Evolutionary conservation across 2,113 vertebrate species (phyloP).

Genomic region (Elanoides forficatus): DNA sequence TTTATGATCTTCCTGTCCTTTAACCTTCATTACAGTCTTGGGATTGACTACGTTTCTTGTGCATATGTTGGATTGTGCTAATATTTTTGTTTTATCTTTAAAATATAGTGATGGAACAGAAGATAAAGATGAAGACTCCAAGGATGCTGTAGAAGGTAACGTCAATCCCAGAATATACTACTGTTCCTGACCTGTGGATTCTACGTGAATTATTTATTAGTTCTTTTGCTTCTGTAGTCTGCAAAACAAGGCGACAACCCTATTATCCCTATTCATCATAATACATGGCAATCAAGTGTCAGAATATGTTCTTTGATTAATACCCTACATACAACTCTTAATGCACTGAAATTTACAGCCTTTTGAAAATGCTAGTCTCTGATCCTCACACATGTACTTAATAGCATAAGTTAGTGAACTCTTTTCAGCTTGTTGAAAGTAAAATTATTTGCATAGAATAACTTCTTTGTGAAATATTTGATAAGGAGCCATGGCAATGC

Average conservation of each 20-base stretch:
- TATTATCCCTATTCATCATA: background rate
- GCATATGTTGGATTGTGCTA: background rate
- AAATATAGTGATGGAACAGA: conserved; percentile 87
- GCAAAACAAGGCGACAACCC: background rate
- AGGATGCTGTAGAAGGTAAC: conserved; percentile 82
- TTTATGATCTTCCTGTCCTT: conserved; percentile 24
- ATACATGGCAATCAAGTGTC: background rate
- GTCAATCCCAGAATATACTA: background rate
- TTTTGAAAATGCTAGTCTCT: background rate
- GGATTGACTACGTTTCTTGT: background rate
- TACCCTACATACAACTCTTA: background rate
- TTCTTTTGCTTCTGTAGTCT: background rate
- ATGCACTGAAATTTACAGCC: background rate
- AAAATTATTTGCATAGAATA: background rate
- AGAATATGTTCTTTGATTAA: background rate
- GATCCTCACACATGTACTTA: background rate
- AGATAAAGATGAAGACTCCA: conserved; percentile 87
- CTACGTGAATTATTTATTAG: background rate
- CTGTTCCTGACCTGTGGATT: background rate
- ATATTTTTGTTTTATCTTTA: conserved; percentile 31
- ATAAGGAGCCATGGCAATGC: background rate
- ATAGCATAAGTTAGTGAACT: background rate
- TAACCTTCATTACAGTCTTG: conserved; percentile 39
- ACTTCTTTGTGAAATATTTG: background rate
- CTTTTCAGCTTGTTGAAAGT: background rate